phyloP scores from a whole-genome alignment of 2,113 vertebrate species.

The Microtus oregoni region DNA sequence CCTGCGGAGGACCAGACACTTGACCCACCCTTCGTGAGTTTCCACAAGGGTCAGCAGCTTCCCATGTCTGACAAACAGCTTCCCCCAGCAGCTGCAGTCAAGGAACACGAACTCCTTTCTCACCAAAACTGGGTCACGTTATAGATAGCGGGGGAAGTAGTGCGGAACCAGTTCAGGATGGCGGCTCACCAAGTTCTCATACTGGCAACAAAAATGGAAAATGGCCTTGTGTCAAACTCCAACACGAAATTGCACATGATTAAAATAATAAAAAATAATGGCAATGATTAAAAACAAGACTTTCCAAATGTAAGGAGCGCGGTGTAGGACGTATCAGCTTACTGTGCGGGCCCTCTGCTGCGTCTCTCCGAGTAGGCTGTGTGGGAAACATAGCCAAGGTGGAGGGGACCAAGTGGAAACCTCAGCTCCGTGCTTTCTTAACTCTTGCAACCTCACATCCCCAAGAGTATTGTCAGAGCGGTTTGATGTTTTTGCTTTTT shows the following conservation, averaged over 20 bases:
- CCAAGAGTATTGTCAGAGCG: conserved; percentile 3
- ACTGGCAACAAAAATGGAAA: conserved; percentile 63
- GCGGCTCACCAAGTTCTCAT: conserved; percentile 42
- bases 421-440: conserved; percentile 17
- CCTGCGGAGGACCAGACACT: not conserved
- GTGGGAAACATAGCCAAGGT: not conserved
- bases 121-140: conserved; percentile 41
- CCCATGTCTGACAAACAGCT: not conserved
- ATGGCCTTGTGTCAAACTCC: conserved; percentile 40
- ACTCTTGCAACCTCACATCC: not conserved
- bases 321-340: not conserved
- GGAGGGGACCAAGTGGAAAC: conserved; percentile 24
- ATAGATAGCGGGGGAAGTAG: not conserved
- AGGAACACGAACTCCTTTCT: not conserved
- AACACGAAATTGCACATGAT: conserved; percentile 48
- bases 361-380: not conserved
- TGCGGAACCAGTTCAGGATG: not conserved
- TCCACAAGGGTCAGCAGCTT: not conserved
- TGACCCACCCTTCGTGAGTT: not conserved
- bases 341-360: not conserved
- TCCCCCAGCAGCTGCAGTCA: not conserved
- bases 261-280: conserved; percentile 65
- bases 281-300: not conserved
- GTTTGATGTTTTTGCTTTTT: not conserved
- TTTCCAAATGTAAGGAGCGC: conserved; percentile 11